These are phyloP conservation scores for Reticulitermes lucifugus DNA, from an alignment of 2,888 invertebrate species.

Conservation along the genomic window DNA sequence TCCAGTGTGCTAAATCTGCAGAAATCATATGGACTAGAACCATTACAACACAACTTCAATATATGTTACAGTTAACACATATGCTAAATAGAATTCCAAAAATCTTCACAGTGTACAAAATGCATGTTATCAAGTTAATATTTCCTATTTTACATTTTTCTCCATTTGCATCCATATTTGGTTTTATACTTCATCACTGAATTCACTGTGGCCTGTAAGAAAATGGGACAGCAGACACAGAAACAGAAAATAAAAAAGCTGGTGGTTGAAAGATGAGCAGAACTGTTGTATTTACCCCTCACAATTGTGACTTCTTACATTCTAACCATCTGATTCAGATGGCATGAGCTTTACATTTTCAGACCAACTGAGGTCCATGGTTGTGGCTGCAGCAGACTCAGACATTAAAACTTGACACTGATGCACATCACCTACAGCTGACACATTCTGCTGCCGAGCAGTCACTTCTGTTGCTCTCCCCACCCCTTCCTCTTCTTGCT, in stretches of 20 bases:
- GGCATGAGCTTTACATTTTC: slow-evolving; percentile 48
- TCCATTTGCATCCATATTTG: too few species aligned
- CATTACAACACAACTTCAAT: background rate
- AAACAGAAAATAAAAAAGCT: too few species aligned
- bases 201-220: too few species aligned
- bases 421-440: slow-evolving; percentile 7
- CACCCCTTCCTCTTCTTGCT: background rate
- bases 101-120: too few species aligned
- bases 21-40: background rate
- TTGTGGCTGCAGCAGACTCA: slow-evolving; percentile 48
- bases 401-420: slow-evolving; percentile 46
- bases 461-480: background rate
- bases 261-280: too few species aligned
- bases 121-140: background rate
- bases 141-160: too few species aligned
- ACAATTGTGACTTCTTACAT: too few species aligned
- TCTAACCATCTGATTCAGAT: slow-evolving; percentile 44
- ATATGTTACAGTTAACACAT: too few species aligned
- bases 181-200: too few species aligned
- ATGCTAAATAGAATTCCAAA: too few species aligned
- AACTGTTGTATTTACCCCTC: too few species aligned
- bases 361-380: slow-evolving; percentile 55
- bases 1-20: background rate
- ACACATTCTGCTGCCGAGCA: slow-evolving; percentile 15
- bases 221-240: too few species aligned